phyloP scores from a whole-genome alignment of 2,888 invertebrate genomes.

The Spialia ferax region DNA sequence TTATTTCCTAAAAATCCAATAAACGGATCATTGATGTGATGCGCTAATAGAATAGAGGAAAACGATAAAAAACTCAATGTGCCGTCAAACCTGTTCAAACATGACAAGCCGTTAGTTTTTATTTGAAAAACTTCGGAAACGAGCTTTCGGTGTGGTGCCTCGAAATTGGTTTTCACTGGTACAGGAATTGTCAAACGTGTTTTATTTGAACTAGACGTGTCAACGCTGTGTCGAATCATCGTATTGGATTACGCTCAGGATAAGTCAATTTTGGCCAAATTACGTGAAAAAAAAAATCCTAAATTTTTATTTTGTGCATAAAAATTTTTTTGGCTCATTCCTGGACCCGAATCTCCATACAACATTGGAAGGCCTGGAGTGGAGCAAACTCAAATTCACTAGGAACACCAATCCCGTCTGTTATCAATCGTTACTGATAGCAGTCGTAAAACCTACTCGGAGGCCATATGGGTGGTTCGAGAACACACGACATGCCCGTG shows the following conservation, averaged over 20 bases:
- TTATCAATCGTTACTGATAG: too few species aligned
- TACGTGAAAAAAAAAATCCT: neutral
- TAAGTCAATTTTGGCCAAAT: constrained; percentile 29
- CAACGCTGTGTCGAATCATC: constrained; percentile 29
- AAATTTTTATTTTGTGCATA: too few species aligned
- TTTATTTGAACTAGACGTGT: constrained; percentile 29
- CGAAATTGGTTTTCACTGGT: constrained; percentile 66
- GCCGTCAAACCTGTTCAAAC: constrained; percentile 33
- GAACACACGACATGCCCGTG: too few species aligned
- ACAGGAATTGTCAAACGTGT: constrained; percentile 9
- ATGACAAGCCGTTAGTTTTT: constrained; percentile 56
- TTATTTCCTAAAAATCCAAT: too few species aligned
- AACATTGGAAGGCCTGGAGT: too few species aligned
- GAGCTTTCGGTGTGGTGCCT: constrained; percentile 55
- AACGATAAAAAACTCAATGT: constrained; percentile 15
- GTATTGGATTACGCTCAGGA: constrained; percentile 27
- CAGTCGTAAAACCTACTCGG: too few species aligned
- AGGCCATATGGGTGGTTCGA: too few species aligned
- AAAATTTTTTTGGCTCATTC: too few species aligned
- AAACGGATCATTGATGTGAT: neutral
- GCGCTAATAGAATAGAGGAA: neutral
- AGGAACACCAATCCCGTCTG: too few species aligned
- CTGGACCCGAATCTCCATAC: too few species aligned
- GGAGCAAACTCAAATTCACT: too few species aligned
- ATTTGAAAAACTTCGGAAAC: constrained; percentile 60